phyloP scores from a whole-genome alignment of 2,888 invertebrate species.

The Drosophila robusta region DNA sequence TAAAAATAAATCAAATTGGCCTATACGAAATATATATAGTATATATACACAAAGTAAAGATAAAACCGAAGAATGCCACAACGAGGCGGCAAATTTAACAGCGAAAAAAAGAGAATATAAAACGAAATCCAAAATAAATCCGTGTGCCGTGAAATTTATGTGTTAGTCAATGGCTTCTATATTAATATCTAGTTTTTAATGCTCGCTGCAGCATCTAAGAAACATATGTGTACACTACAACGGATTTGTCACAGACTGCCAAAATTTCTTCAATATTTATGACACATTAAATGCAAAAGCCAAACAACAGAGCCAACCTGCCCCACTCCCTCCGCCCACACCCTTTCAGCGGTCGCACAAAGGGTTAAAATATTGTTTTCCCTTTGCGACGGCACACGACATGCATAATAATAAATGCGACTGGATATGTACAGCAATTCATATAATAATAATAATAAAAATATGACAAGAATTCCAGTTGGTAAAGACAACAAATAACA shows the following conservation, averaged over 20 bases:
- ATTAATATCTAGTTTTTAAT: slow-evolving; percentile 33
- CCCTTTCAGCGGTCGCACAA: slow-evolving; percentile 5
- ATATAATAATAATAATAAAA: slow-evolving; percentile 36
- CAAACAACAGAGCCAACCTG: slow-evolving; percentile 4
- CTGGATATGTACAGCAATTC: slow-evolving; percentile 25
- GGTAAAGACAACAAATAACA: slow-evolving; percentile 29
- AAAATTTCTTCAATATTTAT: slow-evolving; percentile 41
- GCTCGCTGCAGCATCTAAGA: background rate
- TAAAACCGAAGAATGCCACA: slow-evolving; percentile 13
- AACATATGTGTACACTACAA: background rate
- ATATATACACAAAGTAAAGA: slow-evolving; percentile 1
- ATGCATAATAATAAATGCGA: slow-evolving; percentile 71
- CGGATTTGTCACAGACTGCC: slow-evolving; percentile 2
- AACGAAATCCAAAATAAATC: background rate
- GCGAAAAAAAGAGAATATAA: background rate
- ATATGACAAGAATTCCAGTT: slow-evolving; percentile 36
- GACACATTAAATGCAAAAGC: slow-evolving; percentile 40
- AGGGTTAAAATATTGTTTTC: slow-evolving; percentile 56
- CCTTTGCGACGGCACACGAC: slow-evolving; percentile 53
- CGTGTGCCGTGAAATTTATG: slow-evolving; percentile 24
- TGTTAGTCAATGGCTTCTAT: slow-evolving; percentile 10
- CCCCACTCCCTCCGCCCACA: background rate
- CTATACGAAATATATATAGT: slow-evolving; percentile 14
- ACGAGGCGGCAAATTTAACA: slow-evolving; percentile 19
- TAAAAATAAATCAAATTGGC: slow-evolving; percentile 66